Base-by-base conservation (phyloP, 1,140 invertebrate species). In the Akabosia matsudoensis region DNA sequence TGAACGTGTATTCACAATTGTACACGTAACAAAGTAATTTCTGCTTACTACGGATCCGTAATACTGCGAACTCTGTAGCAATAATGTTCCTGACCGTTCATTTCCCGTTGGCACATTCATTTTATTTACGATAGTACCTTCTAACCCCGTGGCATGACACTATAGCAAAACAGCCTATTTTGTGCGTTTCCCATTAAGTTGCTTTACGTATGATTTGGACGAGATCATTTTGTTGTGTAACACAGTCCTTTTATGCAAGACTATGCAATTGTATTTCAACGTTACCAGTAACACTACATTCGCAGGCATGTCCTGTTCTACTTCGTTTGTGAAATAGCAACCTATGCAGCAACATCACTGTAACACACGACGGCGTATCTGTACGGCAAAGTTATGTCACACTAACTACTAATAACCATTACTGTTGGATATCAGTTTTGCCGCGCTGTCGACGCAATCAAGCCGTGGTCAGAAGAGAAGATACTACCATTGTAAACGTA, bases 241-340 rank as follows among this genome's bases (percentile, higher is more conserved):
- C 61, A 45, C 7, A 16, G n/a, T n/a, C n/a, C 31, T 67, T 67
- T 67, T 67, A 67, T 67, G 61, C 61, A 67, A 67, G n/a, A n/a
- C n/a, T 67, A 31, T 30, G 28, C 1, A 28, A 7, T 2, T n/a
- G 4, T 61, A 16, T 61, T 61, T 61, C 4, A 24, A 4, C 24
- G 24, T 22, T 61, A n/a, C 61, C 28, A 67, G 61, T 67, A 61
- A 61, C 54, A 61, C 7, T 61, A 22, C 31, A 30, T 67, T 67
- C 28, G 28, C 30, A 30, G 61, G 24, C 61, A 67, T 67, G 61
- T 67, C 61, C 30, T 67, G 61, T 67, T 67, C 61, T 67, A 67
- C 61, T 67, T 67, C 31, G n/a, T 67, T 61, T 61, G 54, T 22
- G 13, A 16, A 4, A 16, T 61, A 14, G 24, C 7, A 14, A n/a